A percentile compares a stretch with the other conserved stretches of the same genome.
phyloP scores from a whole-genome alignment of 2,113 vertebrate genomes.

The Dryoscopus gambensis region DNA sequence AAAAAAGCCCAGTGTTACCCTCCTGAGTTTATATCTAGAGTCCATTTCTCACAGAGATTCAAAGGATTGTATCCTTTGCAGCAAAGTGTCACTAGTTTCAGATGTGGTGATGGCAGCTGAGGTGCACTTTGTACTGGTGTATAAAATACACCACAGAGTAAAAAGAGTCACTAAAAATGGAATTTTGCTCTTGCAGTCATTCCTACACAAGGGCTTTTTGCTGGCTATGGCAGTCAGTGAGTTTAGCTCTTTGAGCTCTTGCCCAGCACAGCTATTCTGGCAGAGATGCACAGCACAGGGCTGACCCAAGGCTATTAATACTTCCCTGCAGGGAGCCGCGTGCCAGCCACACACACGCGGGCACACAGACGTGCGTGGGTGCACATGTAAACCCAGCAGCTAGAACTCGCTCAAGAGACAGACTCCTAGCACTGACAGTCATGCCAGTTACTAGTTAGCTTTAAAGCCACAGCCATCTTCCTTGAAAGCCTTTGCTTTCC shows the following conservation, averaged over 20 bases:
- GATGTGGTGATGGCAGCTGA: not conserved
- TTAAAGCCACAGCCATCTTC: constrained; percentile 29
- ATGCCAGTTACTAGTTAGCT: not conserved
- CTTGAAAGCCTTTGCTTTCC: constrained; percentile 54
- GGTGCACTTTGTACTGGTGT: not conserved
- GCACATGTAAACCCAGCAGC: not conserved
- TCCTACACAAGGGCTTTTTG: not conserved
- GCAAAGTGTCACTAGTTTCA: not conserved
- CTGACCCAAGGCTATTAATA: constrained; percentile 4
- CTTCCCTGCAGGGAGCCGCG: not conserved
- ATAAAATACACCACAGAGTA: not conserved
- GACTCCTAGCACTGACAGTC: not conserved
- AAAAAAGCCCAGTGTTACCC: not conserved
- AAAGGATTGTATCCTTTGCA: not conserved
- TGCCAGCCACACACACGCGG: not conserved
- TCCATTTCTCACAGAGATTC: not conserved
- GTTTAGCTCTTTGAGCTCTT: constrained; percentile 24
- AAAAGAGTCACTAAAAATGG: not conserved
- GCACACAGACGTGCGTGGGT: not conserved
- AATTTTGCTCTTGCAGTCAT: not conserved
- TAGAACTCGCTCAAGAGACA: not conserved
- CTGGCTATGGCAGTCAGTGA: not conserved
- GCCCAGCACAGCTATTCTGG: constrained; percentile 2
- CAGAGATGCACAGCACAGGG: not conserved
- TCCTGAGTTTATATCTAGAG: not conserved